Conservation (phyloP, 2,113 vertebrate genomes). For the Melierax canorus region DNA sequence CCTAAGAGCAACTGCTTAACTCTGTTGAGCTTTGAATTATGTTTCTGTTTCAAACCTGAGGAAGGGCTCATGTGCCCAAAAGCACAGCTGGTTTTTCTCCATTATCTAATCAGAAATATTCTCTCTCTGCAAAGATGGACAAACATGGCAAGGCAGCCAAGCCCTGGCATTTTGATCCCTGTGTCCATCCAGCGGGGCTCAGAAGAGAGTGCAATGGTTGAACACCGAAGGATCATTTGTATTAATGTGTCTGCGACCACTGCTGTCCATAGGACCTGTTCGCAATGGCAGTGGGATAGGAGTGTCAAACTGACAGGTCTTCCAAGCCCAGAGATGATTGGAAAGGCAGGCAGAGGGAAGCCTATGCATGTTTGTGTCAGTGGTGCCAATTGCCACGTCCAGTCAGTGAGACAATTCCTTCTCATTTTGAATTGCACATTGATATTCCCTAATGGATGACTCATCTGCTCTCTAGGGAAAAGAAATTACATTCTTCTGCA, state of each 20-base stretch:
- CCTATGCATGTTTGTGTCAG: accelerated
- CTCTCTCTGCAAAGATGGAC: not conserved
- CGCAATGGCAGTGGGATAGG: not conserved
- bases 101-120: not conserved
- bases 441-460: not conserved
- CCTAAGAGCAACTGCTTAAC: not conserved
- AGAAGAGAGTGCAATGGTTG: not conserved
- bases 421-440: not conserved
- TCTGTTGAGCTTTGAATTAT: not conserved
- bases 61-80: not conserved
- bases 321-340: not conserved
- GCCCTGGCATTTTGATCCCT: not conserved
- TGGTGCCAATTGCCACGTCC: not conserved
- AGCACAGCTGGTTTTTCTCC: not conserved
- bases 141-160: not conserved
- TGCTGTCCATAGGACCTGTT: not conserved
- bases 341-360: not conserved
- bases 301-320: not conserved
- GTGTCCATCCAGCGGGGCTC: not conserved
- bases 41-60: not conserved
- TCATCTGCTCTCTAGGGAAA: not conserved
- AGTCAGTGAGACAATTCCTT: not conserved
- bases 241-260: accelerated
- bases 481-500: not conserved
- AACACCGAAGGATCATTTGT: not conserved